phyloP scores from a whole-genome alignment of 2,888 invertebrate genomes.

The Agrilus cyanescens region DNA sequence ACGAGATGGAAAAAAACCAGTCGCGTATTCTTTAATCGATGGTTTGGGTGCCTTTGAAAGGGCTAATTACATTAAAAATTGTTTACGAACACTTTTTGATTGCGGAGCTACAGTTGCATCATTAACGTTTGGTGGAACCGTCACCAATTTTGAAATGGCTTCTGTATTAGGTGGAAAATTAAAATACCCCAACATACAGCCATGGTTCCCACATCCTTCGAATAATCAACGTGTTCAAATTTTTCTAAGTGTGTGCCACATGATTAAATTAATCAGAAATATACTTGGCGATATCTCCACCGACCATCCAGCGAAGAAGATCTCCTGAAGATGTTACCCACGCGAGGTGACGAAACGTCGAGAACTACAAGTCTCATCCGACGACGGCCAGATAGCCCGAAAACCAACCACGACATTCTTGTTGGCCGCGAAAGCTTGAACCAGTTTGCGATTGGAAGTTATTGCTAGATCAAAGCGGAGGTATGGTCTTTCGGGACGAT shows the following conservation, averaged over 20 bases:
- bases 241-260: constrained; percentile 17
- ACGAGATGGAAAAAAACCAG: constrained; percentile 17
- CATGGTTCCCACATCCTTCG: neutral
- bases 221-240: constrained; percentile 13
- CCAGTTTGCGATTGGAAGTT: constrained; percentile 5
- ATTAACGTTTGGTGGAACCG: constrained; percentile 19
- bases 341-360: no score
- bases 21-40: constrained; percentile 18
- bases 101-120: constrained; percentile 13
- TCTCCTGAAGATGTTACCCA: no score
- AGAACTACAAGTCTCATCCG: no score
- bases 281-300: no score
- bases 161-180: neutral
- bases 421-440: no score
- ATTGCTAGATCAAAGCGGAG: constrained; percentile 8
- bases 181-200: neutral
- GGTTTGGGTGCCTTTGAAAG: constrained; percentile 6
- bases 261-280: constrained; percentile 19
- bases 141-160: constrained; percentile 1
- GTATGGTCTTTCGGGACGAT: constrained; percentile 14
- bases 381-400: no score
- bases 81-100: constrained; percentile 14
- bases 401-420: no score
- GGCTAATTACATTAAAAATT: constrained; percentile 12
- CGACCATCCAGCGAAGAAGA: no score